These are phyloP conservation scores for Girardinichthys multiradiatus DNA, from an alignment of 2,113 vertebrate genomes.

Conservation along the genomic window DNA sequence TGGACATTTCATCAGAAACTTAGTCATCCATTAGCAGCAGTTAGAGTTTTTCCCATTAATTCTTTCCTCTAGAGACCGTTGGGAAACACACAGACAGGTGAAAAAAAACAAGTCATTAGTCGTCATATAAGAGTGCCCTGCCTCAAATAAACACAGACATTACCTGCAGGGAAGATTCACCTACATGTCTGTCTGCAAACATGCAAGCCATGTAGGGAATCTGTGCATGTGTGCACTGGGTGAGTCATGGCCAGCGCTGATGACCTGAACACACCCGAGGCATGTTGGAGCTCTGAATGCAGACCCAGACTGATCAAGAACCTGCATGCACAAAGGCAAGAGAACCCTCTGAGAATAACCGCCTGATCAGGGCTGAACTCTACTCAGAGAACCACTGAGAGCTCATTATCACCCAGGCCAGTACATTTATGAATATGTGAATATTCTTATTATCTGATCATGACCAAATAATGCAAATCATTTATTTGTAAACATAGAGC, in stretches of 20 bases:
- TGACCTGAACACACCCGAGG: conserved; percentile 35
- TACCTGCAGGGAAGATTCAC: conserved; percentile 25
- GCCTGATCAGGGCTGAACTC: neutral
- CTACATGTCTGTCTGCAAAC: conserved; percentile 8
- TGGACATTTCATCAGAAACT: conserved; percentile 8
- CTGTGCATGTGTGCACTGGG: neutral
- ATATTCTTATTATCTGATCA: conserved; percentile 10
- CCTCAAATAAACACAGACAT: conserved; percentile 7
- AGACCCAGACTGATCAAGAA: conserved; percentile 8
- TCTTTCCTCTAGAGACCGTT: neutral
- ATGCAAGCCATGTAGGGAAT: conserved; percentile 6
- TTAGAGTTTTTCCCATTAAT: neutral
- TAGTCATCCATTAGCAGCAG: neutral
- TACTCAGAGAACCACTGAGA: neutral
- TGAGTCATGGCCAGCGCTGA: conserved; percentile 48
- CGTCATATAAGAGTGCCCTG: conserved; percentile 24
- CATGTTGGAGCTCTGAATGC: conserved; percentile 19
- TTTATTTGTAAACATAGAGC: neutral
- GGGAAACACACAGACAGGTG: conserved; percentile 3
- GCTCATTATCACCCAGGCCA: conserved; percentile 19
- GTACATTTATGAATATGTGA: neutral
- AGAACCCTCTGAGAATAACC: neutral
- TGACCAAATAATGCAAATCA: neutral
- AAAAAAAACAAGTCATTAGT: conserved; percentile 19
- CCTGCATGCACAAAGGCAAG: neutral